Conservation (phyloP, 2,797 vertebrate species). For the Cynodonichthys magdalenae region DNA sequence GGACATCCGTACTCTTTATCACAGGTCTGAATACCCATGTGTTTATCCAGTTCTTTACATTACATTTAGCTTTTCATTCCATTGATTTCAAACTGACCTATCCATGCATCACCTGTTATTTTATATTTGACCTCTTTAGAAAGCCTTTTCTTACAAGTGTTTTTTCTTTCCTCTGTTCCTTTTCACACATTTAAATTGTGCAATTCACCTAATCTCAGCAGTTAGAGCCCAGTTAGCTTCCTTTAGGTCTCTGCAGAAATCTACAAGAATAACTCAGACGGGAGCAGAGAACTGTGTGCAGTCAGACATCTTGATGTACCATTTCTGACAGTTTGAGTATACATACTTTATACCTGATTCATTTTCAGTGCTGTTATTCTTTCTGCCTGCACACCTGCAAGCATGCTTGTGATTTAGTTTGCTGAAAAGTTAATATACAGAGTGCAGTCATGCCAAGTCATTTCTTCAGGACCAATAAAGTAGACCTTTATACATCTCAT, state of each 20-base stretch:
- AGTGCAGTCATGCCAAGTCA: slow-evolving; percentile 43
- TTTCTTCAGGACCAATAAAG: slow-evolving; percentile 50
- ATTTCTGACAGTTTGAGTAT: slow-evolving; percentile 21
- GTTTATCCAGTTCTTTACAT: slow-evolving; percentile 26
- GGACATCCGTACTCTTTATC: slow-evolving; percentile 75
- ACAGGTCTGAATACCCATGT: slow-evolving; percentile 63
- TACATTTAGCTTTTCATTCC: slow-evolving; percentile 39
- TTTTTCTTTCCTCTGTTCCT: not conserved
- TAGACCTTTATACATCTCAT: slow-evolving; percentile 37
- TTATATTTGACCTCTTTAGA: slow-evolving; percentile 1
- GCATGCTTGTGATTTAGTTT: slow-evolving; percentile 18
- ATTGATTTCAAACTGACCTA: slow-evolving; percentile 30
- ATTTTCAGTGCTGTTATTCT: slow-evolving; percentile 14
- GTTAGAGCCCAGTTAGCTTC: not conserved
- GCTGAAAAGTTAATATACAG: slow-evolving; percentile 56
- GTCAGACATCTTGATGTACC: slow-evolving; percentile 10
- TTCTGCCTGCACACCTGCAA: slow-evolving; percentile 11
- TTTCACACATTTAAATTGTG: not conserved
- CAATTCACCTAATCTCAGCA: slow-evolving; percentile 4
- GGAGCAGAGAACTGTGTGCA: slow-evolving; percentile 28
- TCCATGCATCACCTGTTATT: slow-evolving; percentile 5
- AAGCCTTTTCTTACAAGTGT: not conserved
- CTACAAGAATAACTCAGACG: slow-evolving; percentile 35
- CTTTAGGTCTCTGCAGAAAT: slow-evolving; percentile 33
- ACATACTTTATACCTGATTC: slow-evolving; percentile 8